Evolutionary conservation across 2,888 invertebrate genomes (phyloP).

Genomic region (Caenorhabditis japonica): DNA sequence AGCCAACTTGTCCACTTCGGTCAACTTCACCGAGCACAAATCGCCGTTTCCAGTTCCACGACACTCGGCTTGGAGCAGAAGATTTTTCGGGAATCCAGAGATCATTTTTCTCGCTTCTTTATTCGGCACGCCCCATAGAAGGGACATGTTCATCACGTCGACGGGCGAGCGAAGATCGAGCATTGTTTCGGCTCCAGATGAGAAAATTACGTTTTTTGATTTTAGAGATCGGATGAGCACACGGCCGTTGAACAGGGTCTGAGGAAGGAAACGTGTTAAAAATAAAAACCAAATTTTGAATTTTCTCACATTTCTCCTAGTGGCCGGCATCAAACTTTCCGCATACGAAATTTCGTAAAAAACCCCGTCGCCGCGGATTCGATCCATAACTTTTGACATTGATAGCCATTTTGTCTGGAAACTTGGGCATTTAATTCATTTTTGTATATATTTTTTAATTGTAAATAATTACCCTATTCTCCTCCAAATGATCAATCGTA

Average conservation of each 20-base stretch:
- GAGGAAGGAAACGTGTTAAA: conserved; percentile 4
- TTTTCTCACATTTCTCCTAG: conserved; percentile 57
- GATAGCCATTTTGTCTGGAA: conserved; percentile 54
- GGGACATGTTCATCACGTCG: conserved; percentile 75
- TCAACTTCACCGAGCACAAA: conserved; percentile 57
- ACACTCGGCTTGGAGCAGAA: conserved; percentile 71
- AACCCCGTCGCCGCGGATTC: conserved; percentile 59
- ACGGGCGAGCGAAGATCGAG: conserved; percentile 75
- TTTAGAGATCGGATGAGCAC: conserved; percentile 59
- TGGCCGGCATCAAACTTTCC: conserved; percentile 40
- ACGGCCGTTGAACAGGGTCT: conserved; percentile 66
- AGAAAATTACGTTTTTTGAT: conserved; percentile 67
- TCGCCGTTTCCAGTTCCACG: conserved; percentile 71
- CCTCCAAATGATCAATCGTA: conserved; percentile 53
- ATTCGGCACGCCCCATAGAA: conserved; percentile 68
- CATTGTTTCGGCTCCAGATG: conserved; percentile 65
- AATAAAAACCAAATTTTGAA: conserved; percentile 1
- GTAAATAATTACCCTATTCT: conserved; percentile 37
- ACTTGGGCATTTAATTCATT: too few species aligned
- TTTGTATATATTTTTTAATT: background rate
- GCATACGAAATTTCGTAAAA: conserved; percentile 59
- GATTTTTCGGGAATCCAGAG: conserved; percentile 64
- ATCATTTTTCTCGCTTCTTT: conserved; percentile 65
- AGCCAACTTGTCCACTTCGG: conserved; percentile 34
- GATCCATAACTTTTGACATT: conserved; percentile 55